These are phyloP conservation scores for Folsomia candida DNA, from an alignment of 2,888 invertebrate species.

Conservation along the genomic window DNA sequence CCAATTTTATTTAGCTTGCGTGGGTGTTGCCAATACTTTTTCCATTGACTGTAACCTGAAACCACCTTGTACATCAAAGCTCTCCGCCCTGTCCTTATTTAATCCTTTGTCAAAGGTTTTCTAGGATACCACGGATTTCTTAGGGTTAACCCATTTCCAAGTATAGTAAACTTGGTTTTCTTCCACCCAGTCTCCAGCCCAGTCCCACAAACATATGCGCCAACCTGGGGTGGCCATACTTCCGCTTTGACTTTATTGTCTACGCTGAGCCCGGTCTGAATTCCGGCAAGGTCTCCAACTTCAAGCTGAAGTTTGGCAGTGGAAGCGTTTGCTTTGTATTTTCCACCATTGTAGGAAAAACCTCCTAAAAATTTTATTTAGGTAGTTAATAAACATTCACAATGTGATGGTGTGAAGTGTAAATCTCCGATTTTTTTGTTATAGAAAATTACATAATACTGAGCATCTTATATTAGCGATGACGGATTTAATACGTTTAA, in stretches of 20 bases:
- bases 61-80: too few relatives aligned
- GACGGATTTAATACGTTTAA: slow-evolving; percentile 10
- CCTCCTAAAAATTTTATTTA: neutral
- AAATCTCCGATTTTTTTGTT: too few relatives aligned
- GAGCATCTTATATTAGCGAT: slow-evolving; percentile 19
- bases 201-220: neutral
- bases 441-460: too few relatives aligned
- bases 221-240: neutral
- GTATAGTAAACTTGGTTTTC: neutral
- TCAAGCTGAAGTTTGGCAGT: neutral
- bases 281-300: neutral
- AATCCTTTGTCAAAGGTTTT: neutral
- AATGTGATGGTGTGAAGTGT: too few relatives aligned
- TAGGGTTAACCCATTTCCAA: neutral
- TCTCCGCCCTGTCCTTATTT: too few relatives aligned
- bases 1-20: too few relatives aligned
- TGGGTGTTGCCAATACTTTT: too few relatives aligned
- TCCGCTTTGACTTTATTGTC: neutral
- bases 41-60: too few relatives aligned
- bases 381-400: too few relatives aligned
- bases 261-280: neutral
- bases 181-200: neutral
- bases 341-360: neutral
- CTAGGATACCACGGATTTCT: neutral
- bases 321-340: neutral